Base-by-base conservation (phyloP, 1,140 invertebrate genomes). In the Drosophila nannoptera region DNA sequence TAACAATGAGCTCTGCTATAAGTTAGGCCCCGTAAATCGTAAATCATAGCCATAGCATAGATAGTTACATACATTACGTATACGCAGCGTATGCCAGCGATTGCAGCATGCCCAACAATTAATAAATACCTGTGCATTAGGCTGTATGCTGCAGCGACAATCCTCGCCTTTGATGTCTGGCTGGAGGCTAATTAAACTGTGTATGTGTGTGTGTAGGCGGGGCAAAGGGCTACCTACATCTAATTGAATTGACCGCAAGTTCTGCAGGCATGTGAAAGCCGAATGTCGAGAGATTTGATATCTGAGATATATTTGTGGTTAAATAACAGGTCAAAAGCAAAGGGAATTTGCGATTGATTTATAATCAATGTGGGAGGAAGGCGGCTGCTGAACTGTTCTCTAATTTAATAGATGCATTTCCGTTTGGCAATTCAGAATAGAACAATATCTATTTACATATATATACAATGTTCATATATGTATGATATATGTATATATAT, bases 191-290 rank as follows among this genome's bases (percentile, higher is more conserved):
- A 22, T 22, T 22, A 22, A 22, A 22, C 22, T 22, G 1, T 22
- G 22, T 22, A 3, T 22, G 1, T 22, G 22, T 22, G 22, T 22
- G 22, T 22, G n/a, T n/a, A n/a, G n/a, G n/a, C n/a, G n/a, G n/a
- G n/a, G n/a, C n/a, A n/a, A n/a, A n/a, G n/a, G n/a, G n/a, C n/a
- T n/a, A n/a, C n/a, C n/a, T n/a, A n/a, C n/a, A 64, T 50, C 63
- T 55, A 69, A 63, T 55, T 69, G 53, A 69, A 69, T 69, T 50
- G 8, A 22, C 50, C 48, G 49, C 65, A 35, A 14, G 54, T 35
- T 68, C 22, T 63, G 66, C 66, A 69, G 48, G 63, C 50, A 49
- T 55, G 55, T 50, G 63, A 60, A 38, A 60, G 49, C 42, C 54
- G 22, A 58, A 16, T 32, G 12, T n/a, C 5, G 11, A 2, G 22